phyloP scores from a whole-genome alignment of 2,888 invertebrate genomes.

The Netelia melanura region DNA sequence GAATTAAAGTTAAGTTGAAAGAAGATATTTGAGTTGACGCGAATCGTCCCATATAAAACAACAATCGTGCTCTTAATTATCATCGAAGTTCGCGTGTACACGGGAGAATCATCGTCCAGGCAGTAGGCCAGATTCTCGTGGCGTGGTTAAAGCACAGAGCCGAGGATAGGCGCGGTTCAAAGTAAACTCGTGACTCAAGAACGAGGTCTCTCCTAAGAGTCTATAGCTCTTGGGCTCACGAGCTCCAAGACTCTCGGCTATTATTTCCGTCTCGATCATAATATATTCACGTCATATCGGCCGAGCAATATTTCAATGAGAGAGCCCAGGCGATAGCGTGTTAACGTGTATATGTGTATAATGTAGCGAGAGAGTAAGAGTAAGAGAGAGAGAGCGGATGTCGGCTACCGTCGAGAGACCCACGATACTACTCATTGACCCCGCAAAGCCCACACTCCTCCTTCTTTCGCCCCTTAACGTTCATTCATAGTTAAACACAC shows the following conservation, averaged over 20 bases:
- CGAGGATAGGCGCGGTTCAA: slow-evolving; percentile 48
- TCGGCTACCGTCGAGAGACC: slow-evolving; percentile 69
- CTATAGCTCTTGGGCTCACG: neutral
- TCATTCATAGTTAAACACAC: slow-evolving; percentile 76
- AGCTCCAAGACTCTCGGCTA: slow-evolving; percentile 54
- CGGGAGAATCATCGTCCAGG: slow-evolving; percentile 24
- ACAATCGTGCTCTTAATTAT: slow-evolving; percentile 44
- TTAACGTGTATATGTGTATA: slow-evolving; percentile 63
- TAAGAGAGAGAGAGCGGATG: slow-evolving; percentile 39
- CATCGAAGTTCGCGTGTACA: slow-evolving; percentile 42
- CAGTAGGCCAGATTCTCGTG: slow-evolving; percentile 21
- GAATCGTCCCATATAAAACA: neutral
- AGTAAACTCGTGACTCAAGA: slow-evolving; percentile 54
- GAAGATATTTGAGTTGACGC: neutral
- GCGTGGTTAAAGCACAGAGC: slow-evolving; percentile 35
- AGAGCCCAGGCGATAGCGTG: slow-evolving; percentile 73
- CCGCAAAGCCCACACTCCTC: slow-evolving; percentile 72
- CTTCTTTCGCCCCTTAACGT: slow-evolving; percentile 69
- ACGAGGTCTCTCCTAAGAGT: slow-evolving; percentile 38
- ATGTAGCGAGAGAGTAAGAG: slow-evolving; percentile 10
- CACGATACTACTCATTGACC: slow-evolving; percentile 73
- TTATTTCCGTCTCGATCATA: slow-evolving; percentile 70
- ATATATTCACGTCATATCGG: slow-evolving; percentile 71
- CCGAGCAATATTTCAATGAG: slow-evolving; percentile 77
- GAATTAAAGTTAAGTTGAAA: neutral